Conservation (phyloP, 2,113 vertebrate species). For the Taxidea taxus region DNA sequence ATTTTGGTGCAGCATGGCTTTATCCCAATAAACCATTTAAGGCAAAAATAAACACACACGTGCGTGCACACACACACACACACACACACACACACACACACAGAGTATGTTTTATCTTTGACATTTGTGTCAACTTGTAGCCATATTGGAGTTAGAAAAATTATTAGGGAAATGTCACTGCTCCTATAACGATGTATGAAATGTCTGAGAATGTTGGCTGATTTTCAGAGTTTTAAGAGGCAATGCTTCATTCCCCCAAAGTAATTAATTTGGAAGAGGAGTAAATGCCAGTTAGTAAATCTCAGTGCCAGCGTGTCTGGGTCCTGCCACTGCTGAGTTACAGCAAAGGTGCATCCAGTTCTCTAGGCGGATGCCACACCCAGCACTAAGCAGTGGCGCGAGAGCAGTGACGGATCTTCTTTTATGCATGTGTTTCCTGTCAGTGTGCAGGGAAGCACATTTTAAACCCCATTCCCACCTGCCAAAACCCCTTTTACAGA, state of each 20-base stretch:
- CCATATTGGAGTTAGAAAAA: neutral
- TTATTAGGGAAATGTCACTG: neutral
- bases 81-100: neutral
- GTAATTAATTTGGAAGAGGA: neutral
- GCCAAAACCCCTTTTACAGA: neutral
- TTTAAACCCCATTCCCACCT: neutral
- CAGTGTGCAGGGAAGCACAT: neutral
- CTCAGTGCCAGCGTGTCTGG: neutral
- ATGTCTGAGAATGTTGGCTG: neutral
- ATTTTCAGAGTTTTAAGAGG: neutral
- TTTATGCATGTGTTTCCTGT: neutral
- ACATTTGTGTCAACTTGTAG: neutral
- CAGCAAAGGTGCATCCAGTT: fast-evolving
- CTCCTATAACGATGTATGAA: neutral
- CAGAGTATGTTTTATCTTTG: neutral
- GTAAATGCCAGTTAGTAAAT: constrained; percentile 19
- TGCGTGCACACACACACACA: neutral
- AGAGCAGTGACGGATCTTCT: fast-evolving
- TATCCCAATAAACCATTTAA: neutral
- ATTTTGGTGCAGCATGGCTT: fast-evolving
- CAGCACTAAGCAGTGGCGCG: neutral
- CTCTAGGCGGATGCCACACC: neutral
- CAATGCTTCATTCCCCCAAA: neutral
- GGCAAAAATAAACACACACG: neutral
- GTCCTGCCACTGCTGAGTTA: fast-evolving